Conservation (phyloP, 2,888 invertebrate species). For the Pogonocherus hispidulus region DNA sequence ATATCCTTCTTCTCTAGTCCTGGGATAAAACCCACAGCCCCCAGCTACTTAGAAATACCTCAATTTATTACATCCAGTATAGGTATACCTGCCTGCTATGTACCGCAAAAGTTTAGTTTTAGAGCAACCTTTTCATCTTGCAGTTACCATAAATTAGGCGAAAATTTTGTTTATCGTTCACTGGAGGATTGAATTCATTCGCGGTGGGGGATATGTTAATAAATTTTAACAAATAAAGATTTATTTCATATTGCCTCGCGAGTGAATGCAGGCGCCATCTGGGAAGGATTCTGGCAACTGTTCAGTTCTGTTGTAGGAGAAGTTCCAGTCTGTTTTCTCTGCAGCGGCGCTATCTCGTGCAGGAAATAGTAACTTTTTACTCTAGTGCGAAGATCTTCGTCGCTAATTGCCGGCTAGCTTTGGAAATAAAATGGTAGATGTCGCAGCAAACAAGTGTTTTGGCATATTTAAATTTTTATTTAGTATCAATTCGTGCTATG, state of each 20-base stretch:
- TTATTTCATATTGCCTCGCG: neutral
- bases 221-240: conserved; percentile 3
- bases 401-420: too few relatives aligned
- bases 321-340: too few relatives aligned
- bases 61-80: neutral
- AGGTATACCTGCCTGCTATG: neutral
- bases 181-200: conserved; percentile 34
- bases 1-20: too few relatives aligned
- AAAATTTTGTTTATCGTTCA: conserved; percentile 43
- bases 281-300: neutral
- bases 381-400: too few relatives aligned
- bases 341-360: too few relatives aligned
- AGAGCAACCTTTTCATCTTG: neutral
- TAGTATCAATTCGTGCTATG: too few relatives aligned
- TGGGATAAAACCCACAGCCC: neutral
- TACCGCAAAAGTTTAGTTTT: neutral
- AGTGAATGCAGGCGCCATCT: neutral
- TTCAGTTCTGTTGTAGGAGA: too few relatives aligned
- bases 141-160: conserved; percentile 34
- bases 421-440: too few relatives aligned
- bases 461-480: too few relatives aligned
- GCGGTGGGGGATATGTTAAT: neutral
- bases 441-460: too few relatives aligned
- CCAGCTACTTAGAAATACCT: neutral
- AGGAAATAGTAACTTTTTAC: too few relatives aligned